Conservation (phyloP, 2,113 vertebrate genomes). For the Holacanthus passer region DNA sequence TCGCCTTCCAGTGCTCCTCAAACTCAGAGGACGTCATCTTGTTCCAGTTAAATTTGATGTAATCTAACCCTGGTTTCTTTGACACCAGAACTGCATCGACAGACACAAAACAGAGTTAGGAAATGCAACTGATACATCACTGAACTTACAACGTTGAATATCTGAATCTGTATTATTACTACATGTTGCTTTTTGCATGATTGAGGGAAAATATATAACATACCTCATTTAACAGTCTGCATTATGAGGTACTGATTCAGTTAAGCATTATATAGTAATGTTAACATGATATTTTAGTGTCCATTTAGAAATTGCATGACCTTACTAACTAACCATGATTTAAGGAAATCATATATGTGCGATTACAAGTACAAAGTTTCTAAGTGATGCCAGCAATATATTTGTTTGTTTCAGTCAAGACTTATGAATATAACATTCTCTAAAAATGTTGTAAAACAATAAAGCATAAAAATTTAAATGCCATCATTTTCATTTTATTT, state of each 20-base stretch:
- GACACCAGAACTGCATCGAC: conserved; percentile 85
- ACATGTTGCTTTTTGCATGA: background rate
- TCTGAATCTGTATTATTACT: background rate
- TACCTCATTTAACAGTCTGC: no score
- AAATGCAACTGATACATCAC: background rate
- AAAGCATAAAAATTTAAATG: background rate
- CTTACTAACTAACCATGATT: background rate
- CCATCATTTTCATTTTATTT: background rate
- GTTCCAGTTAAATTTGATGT: conserved; percentile 91
- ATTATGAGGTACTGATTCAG: no score
- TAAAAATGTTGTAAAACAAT: background rate
- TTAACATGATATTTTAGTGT: no score
- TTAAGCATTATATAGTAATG: no score
- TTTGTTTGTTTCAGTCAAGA: no score
- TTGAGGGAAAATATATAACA: no score
- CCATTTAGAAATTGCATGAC: background rate
- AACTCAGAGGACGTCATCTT: conserved; percentile 91
- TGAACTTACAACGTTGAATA: background rate
- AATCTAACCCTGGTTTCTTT: conserved; percentile 84
- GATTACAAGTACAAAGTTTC: no score
- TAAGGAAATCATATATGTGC: background rate
- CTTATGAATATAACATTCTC: no score
- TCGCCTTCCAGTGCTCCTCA: conserved; percentile 85
- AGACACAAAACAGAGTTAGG: conserved; percentile 18
- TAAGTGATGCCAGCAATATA: no score